Evolutionary conservation across 2,113 vertebrate species (phyloP), one percentile per base, ranked within the genome.

Genomic region (Xenopus laevis): DNA sequence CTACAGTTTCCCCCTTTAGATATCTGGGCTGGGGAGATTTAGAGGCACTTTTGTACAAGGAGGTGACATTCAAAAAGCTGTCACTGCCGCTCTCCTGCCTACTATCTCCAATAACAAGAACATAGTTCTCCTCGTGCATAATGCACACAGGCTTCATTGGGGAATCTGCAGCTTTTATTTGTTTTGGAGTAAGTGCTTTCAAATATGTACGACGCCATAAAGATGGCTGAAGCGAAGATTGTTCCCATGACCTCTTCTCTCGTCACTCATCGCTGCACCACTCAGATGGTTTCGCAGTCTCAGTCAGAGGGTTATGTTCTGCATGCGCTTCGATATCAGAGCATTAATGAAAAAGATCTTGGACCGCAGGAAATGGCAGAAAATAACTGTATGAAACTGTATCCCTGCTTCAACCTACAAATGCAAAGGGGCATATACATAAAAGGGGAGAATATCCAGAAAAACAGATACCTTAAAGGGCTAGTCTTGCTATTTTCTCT

Each of bases 31-130:
- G 33, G 7, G n/a, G 73, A 62, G 73, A 68, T 75, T 62, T 68
- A 63, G 68, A 75, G 68, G 15, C 47, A 21, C 45, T 75, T 75
- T 75, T 75, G 73, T 68, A 44, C 13, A 21, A 3, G 60, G 62
- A 77, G 74, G 74, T 77, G 74, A 77, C 67, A 77, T 77, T 77
- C 74, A 77, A 77, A 57, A 77, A 77, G 15, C 66, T 77, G 74
- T 77, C 74, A 77, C 30, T 57, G 59, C 47, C 11, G n/a, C n/a
- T 1, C 59, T 50, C 47, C 62, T 58, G 59, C 67, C 67, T 57
- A 17, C 74, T 70, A 70, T 77, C 74, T 77, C 74, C 74, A 77
- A 77, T 77, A 77, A 77, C 66, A 52, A 10, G 13, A 13, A 69
- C 69, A 76, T 76, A 63, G 60, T 63, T 76, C 47, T 64, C 58